These are phyloP conservation scores for Dicrostonyx torquatus DNA, from an alignment of 2,797 vertebrate genomes.

Conservation along the genomic window DNA sequence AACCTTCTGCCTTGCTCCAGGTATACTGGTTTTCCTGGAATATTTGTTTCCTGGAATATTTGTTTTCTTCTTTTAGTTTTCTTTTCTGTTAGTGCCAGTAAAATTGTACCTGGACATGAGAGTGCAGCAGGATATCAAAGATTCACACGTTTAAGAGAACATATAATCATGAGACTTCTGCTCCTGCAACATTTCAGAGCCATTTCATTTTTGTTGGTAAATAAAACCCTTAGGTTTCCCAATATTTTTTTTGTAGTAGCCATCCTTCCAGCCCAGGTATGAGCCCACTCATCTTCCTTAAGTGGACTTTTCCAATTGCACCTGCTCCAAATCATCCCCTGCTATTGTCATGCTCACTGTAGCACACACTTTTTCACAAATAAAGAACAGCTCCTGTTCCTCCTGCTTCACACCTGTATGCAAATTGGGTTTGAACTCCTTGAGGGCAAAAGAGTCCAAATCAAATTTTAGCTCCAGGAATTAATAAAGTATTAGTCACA, in stretches of 20 bases:
- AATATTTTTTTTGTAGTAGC: neutral
- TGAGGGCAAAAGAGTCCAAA: neutral
- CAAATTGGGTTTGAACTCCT: neutral
- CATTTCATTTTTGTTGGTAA: neutral
- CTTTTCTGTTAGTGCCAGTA: neutral
- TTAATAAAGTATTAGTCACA: neutral
- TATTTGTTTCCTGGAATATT: neutral
- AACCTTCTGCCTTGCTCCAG: neutral
- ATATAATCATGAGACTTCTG: neutral
- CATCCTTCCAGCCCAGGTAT: neutral
- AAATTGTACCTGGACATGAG: neutral
- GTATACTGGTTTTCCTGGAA: neutral
- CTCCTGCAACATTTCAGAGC: neutral
- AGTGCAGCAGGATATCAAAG: fast-evolving
- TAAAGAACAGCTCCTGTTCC: neutral
- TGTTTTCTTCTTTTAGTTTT: neutral
- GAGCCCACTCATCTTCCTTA: neutral
- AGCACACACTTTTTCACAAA: neutral
- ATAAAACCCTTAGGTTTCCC: neutral
- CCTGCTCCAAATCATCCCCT: neutral
- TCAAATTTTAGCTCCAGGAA: neutral
- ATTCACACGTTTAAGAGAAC: neutral
- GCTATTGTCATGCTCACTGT: neutral
- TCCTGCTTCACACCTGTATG: neutral
- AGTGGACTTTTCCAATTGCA: neutral